These are phyloP conservation scores for Mycogona germanica DNA, from an alignment of 2,888 invertebrate species.

Conservation along the genomic window DNA sequence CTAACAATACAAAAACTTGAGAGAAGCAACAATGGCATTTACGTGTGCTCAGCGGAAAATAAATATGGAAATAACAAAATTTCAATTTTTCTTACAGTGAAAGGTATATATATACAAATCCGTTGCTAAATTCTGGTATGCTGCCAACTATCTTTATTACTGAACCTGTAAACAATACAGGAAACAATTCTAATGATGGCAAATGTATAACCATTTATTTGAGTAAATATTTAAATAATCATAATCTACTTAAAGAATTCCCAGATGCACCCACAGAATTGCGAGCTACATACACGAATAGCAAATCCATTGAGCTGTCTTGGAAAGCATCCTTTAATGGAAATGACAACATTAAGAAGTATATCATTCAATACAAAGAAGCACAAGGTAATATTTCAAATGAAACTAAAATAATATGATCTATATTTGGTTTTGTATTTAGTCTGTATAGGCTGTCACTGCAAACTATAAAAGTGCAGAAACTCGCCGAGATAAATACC, in stretches of 20 bases:
- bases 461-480: no score
- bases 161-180: no score
- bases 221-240: no score
- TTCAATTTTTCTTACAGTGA: constrained; percentile 5
- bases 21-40: constrained; percentile 5
- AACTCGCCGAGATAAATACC: no score
- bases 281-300: neutral
- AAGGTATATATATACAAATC: constrained; percentile 13
- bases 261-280: constrained; percentile 6
- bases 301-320: constrained; percentile 9
- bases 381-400: constrained; percentile 6
- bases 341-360: constrained; percentile 17
- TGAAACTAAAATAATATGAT: neutral
- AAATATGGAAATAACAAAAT: constrained; percentile 11
- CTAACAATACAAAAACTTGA: constrained; percentile 2
- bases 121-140: no score
- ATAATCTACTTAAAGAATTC: constrained; percentile 9
- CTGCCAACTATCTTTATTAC: no score
- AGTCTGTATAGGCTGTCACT: no score
- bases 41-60: constrained; percentile 12
- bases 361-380: constrained; percentile 19
- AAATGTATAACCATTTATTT: no score
- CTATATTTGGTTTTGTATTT: no score
- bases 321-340: constrained; percentile 14
- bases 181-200: no score